Conservation (phyloP, 2,113 vertebrate species). For the Notothenia rossii region DNA sequence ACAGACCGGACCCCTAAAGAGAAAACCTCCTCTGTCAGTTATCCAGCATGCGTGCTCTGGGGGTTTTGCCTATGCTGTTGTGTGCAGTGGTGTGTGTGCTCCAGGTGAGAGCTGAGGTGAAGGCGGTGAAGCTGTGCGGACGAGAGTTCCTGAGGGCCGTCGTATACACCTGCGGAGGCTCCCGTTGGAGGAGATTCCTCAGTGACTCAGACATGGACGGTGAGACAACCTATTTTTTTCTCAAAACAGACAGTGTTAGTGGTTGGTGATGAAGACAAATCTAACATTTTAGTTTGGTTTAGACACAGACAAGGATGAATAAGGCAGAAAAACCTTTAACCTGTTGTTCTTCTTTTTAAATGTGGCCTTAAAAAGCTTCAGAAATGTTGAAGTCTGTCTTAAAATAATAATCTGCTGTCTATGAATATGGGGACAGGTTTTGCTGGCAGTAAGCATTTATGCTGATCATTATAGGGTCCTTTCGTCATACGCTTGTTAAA, state of each 20-base stretch:
- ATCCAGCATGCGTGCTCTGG: slow-evolving; percentile 73
- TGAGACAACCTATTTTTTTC: slow-evolving; percentile 66
- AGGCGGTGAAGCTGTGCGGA: slow-evolving; percentile 87
- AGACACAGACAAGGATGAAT: neutral
- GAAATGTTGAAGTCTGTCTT: neutral
- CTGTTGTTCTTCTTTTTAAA: neutral
- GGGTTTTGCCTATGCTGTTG: slow-evolving; percentile 78
- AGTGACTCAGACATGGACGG: slow-evolving; percentile 66
- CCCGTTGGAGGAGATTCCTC: slow-evolving; percentile 86
- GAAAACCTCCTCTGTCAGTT: neutral
- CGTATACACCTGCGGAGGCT: slow-evolving; percentile 91
- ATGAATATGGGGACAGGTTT: neutral
- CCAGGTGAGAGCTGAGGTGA: slow-evolving; percentile 70
- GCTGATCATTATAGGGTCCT: no score
- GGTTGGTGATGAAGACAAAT: neutral
- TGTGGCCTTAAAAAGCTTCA: neutral
- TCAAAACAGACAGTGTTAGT: neutral
- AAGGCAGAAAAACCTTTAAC: neutral
- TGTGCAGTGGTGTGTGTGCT: slow-evolving; percentile 53
- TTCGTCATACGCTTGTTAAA: no score
- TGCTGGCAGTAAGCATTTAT: neutral
- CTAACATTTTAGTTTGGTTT: no score
- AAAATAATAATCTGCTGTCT: neutral
- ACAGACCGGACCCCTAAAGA: neutral
- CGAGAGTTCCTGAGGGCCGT: slow-evolving; percentile 89